phyloP scores from a whole-genome alignment of 2,888 invertebrate genomes.

The Eurytoma adleriae region DNA sequence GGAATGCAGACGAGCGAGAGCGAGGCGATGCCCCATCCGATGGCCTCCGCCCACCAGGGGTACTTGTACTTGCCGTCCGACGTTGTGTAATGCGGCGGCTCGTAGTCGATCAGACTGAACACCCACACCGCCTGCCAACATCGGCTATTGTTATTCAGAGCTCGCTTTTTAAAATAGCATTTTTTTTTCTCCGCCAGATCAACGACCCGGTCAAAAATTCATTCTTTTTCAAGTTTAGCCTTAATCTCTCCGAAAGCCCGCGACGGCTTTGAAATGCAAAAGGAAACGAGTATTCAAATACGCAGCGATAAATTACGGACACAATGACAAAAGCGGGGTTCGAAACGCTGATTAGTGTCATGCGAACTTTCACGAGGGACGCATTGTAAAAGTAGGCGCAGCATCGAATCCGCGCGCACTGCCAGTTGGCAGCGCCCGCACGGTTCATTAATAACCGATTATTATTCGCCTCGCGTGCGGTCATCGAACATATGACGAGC shows the following conservation, averaged over 20 bases:
- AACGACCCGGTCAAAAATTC: too few relatives aligned
- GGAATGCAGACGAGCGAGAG: slow-evolving; percentile 92
- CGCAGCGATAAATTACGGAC: too few relatives aligned
- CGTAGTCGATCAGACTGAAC: slow-evolving; percentile 91
- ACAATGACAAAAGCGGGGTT: neutral
- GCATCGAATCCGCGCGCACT: too few relatives aligned
- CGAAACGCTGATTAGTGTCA: neutral
- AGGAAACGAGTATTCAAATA: neutral
- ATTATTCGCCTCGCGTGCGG: slow-evolving; percentile 26
- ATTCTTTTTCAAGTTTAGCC: neutral
- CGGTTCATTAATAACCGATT: slow-evolving; percentile 18
- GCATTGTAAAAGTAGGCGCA: neutral
- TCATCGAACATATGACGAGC: neutral
- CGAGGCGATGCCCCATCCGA: slow-evolving; percentile 92
- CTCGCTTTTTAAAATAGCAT: neutral
- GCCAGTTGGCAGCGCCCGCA: neutral
- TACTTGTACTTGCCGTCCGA: slow-evolving; percentile 87
- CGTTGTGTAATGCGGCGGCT: slow-evolving; percentile 86
- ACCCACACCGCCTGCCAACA: slow-evolving; percentile 87
- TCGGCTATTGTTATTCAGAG: neutral
- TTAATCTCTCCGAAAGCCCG: neutral
- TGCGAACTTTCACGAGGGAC: neutral
- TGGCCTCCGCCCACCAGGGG: slow-evolving; percentile 89
- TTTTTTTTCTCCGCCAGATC: neutral
- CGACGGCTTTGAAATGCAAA: neutral